A percentile compares a stretch with the other conserved stretches of the same genome.
phyloP scores from a whole-genome alignment of 1,140 invertebrate species.

The Bombus cullumanus region DNA sequence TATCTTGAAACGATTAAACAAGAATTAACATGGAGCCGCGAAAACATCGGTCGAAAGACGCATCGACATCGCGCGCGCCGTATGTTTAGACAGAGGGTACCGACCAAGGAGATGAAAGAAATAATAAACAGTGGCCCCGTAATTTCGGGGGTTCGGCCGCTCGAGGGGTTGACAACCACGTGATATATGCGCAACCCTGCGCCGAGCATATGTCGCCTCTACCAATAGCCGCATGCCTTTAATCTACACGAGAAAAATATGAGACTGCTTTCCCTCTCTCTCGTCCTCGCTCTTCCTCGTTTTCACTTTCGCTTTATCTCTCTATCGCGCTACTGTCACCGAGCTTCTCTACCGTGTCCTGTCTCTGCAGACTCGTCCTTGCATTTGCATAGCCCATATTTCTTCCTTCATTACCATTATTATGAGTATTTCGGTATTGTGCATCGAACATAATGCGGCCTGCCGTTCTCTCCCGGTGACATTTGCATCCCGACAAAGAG shows the following conservation, averaged over 20 bases:
- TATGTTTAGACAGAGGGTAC: constrained; percentile 60
- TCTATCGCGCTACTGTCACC: not conserved
- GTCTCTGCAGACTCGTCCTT: constrained; percentile 37
- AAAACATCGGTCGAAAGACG: not conserved
- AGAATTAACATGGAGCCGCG: constrained; percentile 43
- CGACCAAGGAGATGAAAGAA: constrained; percentile 44
- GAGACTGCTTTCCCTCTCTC: not conserved
- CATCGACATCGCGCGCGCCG: constrained; percentile 22
- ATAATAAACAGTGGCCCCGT: constrained; percentile 71
- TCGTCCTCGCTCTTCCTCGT: not conserved
- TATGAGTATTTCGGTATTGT: constrained; percentile 74
- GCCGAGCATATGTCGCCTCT: constrained; percentile 64
- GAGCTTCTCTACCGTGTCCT: not conserved
- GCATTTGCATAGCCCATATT: constrained; percentile 74
- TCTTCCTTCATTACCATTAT: constrained; percentile 80
- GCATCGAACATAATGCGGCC: constrained; percentile 68
- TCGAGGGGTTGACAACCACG: constrained; percentile 68
- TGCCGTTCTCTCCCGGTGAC: constrained; percentile 65
- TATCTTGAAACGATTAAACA: constrained; percentile 50
- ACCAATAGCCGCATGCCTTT: constrained; percentile 39
- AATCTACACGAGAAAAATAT: constrained; percentile 44
- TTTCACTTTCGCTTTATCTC: not conserved
- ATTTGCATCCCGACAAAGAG: constrained; percentile 79
- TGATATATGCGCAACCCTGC: constrained; percentile 65
- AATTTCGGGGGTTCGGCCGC: constrained; percentile 67